Percentiles rank a stretch among this genome's conserved stretches.
Conservation (phyloP, 2,797 vertebrate genomes). For the Sebastes taczanowskii region DNA sequence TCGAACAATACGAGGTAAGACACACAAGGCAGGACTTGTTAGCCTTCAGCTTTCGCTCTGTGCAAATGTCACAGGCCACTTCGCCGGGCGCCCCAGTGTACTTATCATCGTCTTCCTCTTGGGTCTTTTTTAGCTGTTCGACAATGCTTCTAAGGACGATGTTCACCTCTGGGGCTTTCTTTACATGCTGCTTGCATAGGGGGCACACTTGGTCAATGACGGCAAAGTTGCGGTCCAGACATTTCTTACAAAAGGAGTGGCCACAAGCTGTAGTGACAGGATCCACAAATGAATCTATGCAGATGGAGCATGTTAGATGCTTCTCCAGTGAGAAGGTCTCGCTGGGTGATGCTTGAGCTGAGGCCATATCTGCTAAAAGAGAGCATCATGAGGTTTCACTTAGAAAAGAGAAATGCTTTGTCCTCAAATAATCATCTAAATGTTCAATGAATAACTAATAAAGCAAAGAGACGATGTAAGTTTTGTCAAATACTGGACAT, state of each 20-base stretch:
- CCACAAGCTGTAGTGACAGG: constrained; percentile 74
- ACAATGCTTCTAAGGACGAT: constrained; percentile 52
- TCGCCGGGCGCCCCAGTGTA: not conserved
- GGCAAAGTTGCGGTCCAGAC: not conserved
- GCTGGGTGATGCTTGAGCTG: not conserved
- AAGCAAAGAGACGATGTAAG: too few relatives aligned
- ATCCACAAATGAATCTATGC: constrained; percentile 38
- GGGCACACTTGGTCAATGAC: constrained; percentile 21
- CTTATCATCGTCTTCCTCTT: rapidly evolving
- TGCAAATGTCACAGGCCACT: constrained; percentile 76
- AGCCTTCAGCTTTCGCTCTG: constrained; percentile 43
- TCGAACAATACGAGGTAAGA: constrained; percentile 69
- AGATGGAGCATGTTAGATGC: constrained; percentile 70
- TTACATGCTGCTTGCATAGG: constrained; percentile 46
- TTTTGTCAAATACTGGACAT: too few relatives aligned
- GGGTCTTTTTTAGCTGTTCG: not conserved
- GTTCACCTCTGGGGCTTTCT: not conserved
- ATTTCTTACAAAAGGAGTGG: constrained; percentile 71
- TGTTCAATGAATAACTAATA: not conserved
- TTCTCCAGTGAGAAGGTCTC: not conserved
- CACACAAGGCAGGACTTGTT: constrained; percentile 79
- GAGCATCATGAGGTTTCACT: not conserved
- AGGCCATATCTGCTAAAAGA: constrained; percentile 49
- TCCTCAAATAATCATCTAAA: not conserved
- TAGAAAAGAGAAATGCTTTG: not conserved